A percentile compares a stretch with the other conserved stretches of the same genome.
These are phyloP conservation scores for Drosophila borealis DNA, from an alignment of 2,888 invertebrate genomes.

Conservation along the genomic window DNA sequence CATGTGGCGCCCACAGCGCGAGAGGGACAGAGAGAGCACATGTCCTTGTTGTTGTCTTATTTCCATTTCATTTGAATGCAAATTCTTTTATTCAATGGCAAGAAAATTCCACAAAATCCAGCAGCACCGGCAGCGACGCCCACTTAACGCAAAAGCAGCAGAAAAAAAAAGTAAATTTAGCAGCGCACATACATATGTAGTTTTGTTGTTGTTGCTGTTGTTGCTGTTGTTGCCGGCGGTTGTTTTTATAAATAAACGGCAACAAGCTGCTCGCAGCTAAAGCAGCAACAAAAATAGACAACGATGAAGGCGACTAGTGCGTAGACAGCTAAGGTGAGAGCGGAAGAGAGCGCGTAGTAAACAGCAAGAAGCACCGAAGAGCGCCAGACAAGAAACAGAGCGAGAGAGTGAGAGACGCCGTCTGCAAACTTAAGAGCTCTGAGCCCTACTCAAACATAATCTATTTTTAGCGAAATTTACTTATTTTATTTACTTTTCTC, in stretches of 20 bases:
- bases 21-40: not conserved
- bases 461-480: constrained; percentile 8
- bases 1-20: constrained; percentile 9
- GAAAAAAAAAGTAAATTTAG: constrained; percentile 33
- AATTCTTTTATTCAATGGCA: constrained; percentile 57
- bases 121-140: constrained; percentile 37
- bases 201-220: constrained; percentile 31
- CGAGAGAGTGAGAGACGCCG: not conserved
- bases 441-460: not conserved
- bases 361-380: constrained; percentile 1
- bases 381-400: not conserved
- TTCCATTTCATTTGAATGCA: constrained; percentile 45
- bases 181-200: constrained; percentile 15
- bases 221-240: constrained; percentile 49
- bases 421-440: not conserved
- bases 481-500: not conserved
- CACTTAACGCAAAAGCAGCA: constrained; percentile 36
- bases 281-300: constrained; percentile 60
- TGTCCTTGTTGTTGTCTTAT: constrained; percentile 26
- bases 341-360: not conserved
- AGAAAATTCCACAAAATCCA: constrained; percentile 62
- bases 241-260: constrained; percentile 69
- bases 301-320: constrained; percentile 20
- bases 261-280: constrained; percentile 70
- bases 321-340: constrained; percentile 7